Conservation (phyloP, 2,113 vertebrate species). For the Jacana jacana region DNA sequence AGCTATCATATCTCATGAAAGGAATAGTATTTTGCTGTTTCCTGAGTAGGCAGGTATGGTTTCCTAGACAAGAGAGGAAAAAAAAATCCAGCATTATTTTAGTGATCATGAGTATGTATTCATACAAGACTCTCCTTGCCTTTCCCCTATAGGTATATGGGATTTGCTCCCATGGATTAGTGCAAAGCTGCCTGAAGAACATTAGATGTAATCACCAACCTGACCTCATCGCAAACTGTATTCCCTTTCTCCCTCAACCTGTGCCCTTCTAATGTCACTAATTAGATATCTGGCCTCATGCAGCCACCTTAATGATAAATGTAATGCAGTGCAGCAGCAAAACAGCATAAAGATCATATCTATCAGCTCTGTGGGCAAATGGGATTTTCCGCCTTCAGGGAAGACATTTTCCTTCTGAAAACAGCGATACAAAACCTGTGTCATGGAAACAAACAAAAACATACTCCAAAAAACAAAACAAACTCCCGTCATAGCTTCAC, state of each 20-base stretch:
- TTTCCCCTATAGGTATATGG: neutral
- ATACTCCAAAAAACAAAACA: rapidly evolving
- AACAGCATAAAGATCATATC: neutral
- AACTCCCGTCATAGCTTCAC: neutral
- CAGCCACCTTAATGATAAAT: conserved; percentile 28
- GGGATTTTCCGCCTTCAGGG: neutral
- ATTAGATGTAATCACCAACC: conserved; percentile 15
- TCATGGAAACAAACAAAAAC: neutral
- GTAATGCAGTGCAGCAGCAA: neutral
- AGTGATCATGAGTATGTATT: neutral
- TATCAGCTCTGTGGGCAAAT: neutral
- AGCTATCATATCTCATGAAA: neutral
- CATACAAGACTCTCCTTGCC: neutral
- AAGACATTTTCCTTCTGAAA: neutral
- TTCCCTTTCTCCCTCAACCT: conserved; percentile 33
- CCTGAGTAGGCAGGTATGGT: neutral
- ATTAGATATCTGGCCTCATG: conserved; percentile 18
- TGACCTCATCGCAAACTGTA: conserved; percentile 38
- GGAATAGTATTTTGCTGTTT: neutral
- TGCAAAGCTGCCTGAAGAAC: conserved; percentile 4
- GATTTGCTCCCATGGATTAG: neutral
- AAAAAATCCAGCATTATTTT: neutral
- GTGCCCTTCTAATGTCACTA: conserved; percentile 24
- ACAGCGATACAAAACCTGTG: neutral
- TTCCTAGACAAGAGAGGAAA: neutral